Evolutionary conservation across 2,888 invertebrate genomes (phyloP).

Genomic region (Molanna angustata): DNA sequence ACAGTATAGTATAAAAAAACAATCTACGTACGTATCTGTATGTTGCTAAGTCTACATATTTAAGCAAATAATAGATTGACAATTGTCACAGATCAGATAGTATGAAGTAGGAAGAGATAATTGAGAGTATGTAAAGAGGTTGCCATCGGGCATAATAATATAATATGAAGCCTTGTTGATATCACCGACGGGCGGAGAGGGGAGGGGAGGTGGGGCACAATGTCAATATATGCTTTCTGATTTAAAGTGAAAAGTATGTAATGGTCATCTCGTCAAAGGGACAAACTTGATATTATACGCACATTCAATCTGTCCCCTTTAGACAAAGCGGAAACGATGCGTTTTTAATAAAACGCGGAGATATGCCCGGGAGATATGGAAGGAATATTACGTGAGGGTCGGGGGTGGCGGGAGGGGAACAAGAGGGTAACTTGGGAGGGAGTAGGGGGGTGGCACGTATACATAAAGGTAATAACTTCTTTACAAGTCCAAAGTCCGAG

Average conservation of each 20-base stretch:
- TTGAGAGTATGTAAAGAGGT: too few relatives aligned
- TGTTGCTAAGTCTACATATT: too few relatives aligned
- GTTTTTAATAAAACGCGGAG: conserved; percentile 54
- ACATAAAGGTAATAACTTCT: conserved; percentile 59
- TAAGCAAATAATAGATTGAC: too few relatives aligned
- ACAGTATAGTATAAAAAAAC: too few relatives aligned
- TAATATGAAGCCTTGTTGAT: too few relatives aligned
- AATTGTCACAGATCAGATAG: too few relatives aligned
- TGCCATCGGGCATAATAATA: too few relatives aligned
- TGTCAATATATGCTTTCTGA: too few relatives aligned
- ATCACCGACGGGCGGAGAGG: too few relatives aligned
- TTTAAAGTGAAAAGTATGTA: conserved; percentile 8
- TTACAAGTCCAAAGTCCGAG: conserved; percentile 62
- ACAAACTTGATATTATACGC: conserved; percentile 12
- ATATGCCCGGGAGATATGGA: conserved; percentile 39
- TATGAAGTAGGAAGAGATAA: too few relatives aligned
- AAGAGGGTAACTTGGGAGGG: conserved; percentile 39
- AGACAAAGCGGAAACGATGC: conserved; percentile 31
- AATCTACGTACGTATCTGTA: too few relatives aligned
- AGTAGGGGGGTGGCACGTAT: conserved; percentile 46
- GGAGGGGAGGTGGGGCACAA: too few relatives aligned
- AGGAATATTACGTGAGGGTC: conserved; percentile 59
- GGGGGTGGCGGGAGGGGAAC: conserved; percentile 40
- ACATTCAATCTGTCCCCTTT: conserved; percentile 14
- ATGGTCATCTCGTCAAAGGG: conserved; percentile 24